Evolutionary conservation across 1,140 invertebrate species (phyloP).

Genomic region (Bombyx mori): DNA sequence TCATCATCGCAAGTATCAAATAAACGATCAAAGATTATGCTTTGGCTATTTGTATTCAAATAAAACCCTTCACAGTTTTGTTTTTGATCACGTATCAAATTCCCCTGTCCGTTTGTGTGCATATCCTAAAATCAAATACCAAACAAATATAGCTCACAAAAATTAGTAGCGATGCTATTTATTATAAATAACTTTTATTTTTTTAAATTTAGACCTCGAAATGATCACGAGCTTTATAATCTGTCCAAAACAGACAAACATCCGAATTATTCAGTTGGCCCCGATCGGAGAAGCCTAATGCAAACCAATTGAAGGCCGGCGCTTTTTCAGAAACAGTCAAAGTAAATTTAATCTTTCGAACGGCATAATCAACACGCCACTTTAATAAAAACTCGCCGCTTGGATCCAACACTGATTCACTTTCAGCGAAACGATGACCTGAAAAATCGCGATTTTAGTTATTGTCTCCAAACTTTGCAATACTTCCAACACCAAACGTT

Average conservation of each 20-base stretch:
- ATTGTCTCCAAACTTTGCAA: too few species aligned
- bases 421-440: constrained; percentile 37
- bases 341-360: constrained; percentile 83
- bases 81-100: constrained; percentile 77
- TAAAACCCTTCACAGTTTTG: constrained; percentile 87
- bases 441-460: constrained; percentile 1
- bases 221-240: constrained; percentile 75
- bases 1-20: constrained; percentile 94
- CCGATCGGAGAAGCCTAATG: constrained; percentile 93
- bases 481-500: too few species aligned
- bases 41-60: constrained; percentile 73
- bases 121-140: constrained; percentile 76
- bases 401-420: constrained; percentile 54
- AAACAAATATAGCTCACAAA: neutral
- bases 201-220: constrained; percentile 74
- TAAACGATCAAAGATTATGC: constrained; percentile 83
- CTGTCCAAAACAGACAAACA: constrained; percentile 86
- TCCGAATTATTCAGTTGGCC: constrained; percentile 85
- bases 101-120: constrained; percentile 78
- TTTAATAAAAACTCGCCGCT: constrained; percentile 46
- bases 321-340: constrained; percentile 78
- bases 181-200: too few species aligned
- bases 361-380: constrained; percentile 50
- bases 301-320: constrained; percentile 81
- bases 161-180: too few species aligned